Base-by-base conservation (phyloP, 2,888 invertebrate genomes). In the Chloroclysta siterata region DNA sequence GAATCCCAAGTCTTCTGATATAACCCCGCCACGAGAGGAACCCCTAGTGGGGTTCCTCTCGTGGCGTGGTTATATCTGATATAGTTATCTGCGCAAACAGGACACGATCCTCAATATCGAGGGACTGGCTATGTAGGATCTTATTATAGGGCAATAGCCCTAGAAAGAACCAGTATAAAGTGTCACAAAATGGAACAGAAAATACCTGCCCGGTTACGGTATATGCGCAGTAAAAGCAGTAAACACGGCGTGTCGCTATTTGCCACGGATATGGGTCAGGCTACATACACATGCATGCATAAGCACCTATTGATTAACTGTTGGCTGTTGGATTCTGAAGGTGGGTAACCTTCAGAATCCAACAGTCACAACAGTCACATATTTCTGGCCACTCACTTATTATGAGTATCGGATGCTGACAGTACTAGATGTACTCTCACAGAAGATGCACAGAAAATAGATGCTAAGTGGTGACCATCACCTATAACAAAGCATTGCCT, bases 161-260 rank as follows among this genome's bases (percentile, higher is more conserved):
- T 46, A 11, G 36, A 47, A 39, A 29, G 10, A 56, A 41, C 48
- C 42, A 14, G 29, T 29, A 48, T 13, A 29, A 48, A 50, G 14
- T 48, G 50, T 33, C 47, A 60, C 54, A 54, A 41, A 42, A 39
- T 39, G 14, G 17, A 33, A 28, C 48, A 47, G 51, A 48, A 55
- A 51, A 44, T 42, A 39, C 42, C 8, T 50, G 6, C 10, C 48
- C 29, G 52, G 54, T 61, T 54, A 61, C 53, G 61, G 61, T 59
- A 54, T 54, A n/a, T 57, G 60, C 53, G 54, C 54, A 59, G 65
- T 57, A 53, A 63, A 61, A 53, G 51, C 46, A 46, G 61, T 51
- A 64, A 64, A 53, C 48, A 58, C 57, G 29, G 58, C 57, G 42
- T 65, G 63, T 65, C 55, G 63, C 66, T 66, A 72, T 70, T 72